Evolutionary conservation across 2,113 vertebrate species (phyloP), one percentile per base, ranked within the genome.

Genomic region (Myotis lucifugus): DNA sequence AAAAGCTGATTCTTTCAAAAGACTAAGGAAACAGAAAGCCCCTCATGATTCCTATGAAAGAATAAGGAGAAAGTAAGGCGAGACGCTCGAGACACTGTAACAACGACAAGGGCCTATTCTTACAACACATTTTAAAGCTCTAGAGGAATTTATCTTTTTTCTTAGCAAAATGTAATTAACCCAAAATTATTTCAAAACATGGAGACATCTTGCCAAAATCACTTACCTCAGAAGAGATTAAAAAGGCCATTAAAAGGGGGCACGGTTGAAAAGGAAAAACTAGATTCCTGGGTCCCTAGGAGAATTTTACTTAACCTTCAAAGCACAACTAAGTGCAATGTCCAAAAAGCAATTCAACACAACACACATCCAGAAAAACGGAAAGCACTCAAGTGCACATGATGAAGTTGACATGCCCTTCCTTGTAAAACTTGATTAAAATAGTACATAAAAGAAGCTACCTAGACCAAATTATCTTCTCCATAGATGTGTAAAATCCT

Each of bases 261-360:
- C 3, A 15, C 0, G 13, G 10, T 72, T 54, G 27, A 27, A 88
- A 83, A 86, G 11, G 29, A 54, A 46, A 48, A 90, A 8, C 32
- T n/a, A 40, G 21, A 18, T 48, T 93, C 14, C 64, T 64, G 34
- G 17, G 13, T 54, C 92, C 18, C 69, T 74, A 13, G 40, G 8
- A 90, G 21, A 78, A 79, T 92, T 89, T 94, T 90, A 42, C 4
- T 40, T 73, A 67, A 79, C 32, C 64, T 84, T 92, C 70, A 84
- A 87, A 92, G n/a, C 12, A 52, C 18, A 69, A 46, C 23, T 40
- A 93, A 90, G 40, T 54, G 21, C 27, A 59, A 17, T 56, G 8
- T 78, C 76, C 50, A 89, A 2, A 85, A 94, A 77, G 13, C 32
- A 66, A 2, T 76, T 91, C 42, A 54, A n/a, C 4, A 34, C 5